These are phyloP conservation scores for Trichacis sp. DNA, from an alignment of 2,888 invertebrate species.

Conservation along the genomic window DNA sequence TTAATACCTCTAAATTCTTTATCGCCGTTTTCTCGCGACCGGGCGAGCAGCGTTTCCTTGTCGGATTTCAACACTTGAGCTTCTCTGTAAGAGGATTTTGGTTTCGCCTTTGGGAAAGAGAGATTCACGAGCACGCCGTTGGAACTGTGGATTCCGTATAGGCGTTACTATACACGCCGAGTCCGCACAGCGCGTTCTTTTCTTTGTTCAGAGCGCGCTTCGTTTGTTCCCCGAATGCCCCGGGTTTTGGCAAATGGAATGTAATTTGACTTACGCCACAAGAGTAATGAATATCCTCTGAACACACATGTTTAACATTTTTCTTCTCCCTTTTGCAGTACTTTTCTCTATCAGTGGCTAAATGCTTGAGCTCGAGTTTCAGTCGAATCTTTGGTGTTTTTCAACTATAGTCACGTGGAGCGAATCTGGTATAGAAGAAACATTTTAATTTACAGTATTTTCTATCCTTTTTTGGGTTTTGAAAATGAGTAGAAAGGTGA, in stretches of 20 bases:
- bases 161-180: conserved; percentile 11
- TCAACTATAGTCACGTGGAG: too few relatives aligned
- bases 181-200: conserved; percentile 13
- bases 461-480: too few relatives aligned
- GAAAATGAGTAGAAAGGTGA: too few relatives aligned
- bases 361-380: too few relatives aligned
- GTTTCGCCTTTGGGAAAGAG: conserved; percentile 29
- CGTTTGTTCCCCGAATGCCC: conserved; percentile 14
- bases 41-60: conserved; percentile 15
- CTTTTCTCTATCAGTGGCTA: too few relatives aligned
- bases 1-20: conserved; percentile 27
- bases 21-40: conserved; percentile 19
- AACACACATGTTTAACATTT: too few relatives aligned
- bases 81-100: conserved; percentile 35
- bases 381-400: too few relatives aligned
- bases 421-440: too few relatives aligned
- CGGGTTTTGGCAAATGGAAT: conserved; percentile 35
- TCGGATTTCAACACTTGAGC: conserved; percentile 32
- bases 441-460: too few relatives aligned
- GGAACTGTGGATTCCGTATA: conserved; percentile 18
- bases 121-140: conserved; percentile 23
- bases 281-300: conserved; percentile 30
- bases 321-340: too few relatives aligned
- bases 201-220: conserved; percentile 12
- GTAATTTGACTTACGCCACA: conserved; percentile 35